Evolutionary conservation across 2,113 vertebrate species (phyloP).

Genomic region (Lophotis ruficrista): DNA sequence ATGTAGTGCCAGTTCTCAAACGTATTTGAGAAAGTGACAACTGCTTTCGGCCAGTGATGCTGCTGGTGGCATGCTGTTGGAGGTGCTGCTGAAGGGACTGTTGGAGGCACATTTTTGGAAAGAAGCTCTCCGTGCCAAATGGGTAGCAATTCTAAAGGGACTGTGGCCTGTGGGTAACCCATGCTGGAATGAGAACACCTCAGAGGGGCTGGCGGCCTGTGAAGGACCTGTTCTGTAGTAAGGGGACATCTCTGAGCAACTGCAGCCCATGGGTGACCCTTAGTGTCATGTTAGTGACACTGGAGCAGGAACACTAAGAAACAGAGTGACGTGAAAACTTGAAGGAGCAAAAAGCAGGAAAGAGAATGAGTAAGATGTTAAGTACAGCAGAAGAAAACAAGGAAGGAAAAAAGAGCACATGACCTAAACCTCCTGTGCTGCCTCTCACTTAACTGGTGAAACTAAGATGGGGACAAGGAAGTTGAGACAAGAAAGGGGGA

Average conservation of each 20-base stretch:
- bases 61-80: neutral
- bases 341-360: neutral
- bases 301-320: neutral
- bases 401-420: neutral
- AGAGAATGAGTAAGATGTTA: neutral
- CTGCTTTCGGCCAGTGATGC: neutral
- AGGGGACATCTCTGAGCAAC: neutral
- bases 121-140: neutral
- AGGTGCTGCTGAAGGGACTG: neutral
- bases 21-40: neutral
- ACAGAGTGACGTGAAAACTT: neutral
- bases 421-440: neutral
- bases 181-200: neutral
- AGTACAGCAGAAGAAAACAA: neutral
- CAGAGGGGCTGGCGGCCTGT: neutral
- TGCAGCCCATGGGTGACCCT: neutral
- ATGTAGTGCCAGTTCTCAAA: neutral
- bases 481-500: neutral
- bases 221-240: neutral
- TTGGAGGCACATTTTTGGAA: neutral
- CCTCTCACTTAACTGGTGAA: neutral
- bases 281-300: fast-evolving
- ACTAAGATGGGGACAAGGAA: neutral
- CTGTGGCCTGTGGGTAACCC: neutral
- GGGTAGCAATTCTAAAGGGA: neutral